phyloP scores from a whole-genome alignment of 1,140 invertebrate genomes.

The Mactra quadrangularis region DNA sequence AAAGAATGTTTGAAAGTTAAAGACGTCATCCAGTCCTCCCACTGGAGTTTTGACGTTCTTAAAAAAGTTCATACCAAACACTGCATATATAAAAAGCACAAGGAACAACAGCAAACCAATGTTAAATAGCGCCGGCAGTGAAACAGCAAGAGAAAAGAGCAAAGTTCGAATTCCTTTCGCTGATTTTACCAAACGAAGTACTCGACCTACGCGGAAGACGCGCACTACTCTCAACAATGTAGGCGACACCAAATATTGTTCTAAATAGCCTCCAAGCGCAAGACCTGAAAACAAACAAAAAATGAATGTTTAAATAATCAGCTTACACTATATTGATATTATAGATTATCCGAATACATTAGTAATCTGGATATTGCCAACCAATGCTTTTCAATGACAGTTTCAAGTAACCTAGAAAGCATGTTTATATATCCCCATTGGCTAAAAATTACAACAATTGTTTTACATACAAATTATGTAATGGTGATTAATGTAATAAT shows the following conservation, averaged over 20 bases:
- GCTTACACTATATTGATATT: too few species aligned
- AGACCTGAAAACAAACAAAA: conserved; percentile 90
- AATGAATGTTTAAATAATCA: too few species aligned
- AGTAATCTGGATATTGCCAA: too few species aligned
- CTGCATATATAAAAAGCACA: conserved; percentile 99
- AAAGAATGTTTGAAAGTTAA: conserved; percentile 99
- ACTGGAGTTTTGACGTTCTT: conserved; percentile 98
- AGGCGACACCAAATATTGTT: conserved; percentile 98
- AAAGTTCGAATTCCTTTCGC: conserved; percentile 98
- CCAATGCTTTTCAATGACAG: too few species aligned
- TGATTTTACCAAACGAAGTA: conserved; percentile 96
- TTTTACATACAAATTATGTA: too few species aligned
- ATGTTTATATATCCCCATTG: too few species aligned
- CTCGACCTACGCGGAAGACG: conserved; percentile 98
- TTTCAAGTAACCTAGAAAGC: too few species aligned
- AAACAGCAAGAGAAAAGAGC: conserved; percentile 98
- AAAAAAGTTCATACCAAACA: conserved; percentile 99
- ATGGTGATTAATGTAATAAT: too few species aligned
- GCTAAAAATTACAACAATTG: too few species aligned
- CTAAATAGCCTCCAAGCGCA: conserved; percentile 97
- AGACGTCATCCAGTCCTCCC: conserved; percentile 97
- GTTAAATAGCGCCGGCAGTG: conserved; percentile 98
- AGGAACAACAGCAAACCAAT: conserved; percentile 98
- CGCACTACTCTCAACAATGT: conserved; percentile 98
- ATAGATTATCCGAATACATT: too few species aligned